Conservation (phyloP, 1,140 invertebrate species). For the Patella vulgata region DNA sequence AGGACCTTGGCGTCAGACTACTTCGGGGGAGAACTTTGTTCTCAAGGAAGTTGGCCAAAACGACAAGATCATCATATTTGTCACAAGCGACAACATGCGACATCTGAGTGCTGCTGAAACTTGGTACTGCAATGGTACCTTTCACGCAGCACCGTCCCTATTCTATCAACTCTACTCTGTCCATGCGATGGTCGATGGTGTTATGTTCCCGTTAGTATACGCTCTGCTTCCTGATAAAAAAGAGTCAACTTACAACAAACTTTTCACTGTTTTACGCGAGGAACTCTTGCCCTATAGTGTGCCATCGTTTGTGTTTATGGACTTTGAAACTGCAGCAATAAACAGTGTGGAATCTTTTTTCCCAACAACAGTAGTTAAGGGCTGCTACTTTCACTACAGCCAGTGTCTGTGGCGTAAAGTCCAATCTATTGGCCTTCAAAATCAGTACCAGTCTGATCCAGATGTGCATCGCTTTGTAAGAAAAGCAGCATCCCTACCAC, state of each 20-base stretch:
- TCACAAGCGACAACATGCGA: background rate
- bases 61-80: slow-evolving; percentile 1
- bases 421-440: slow-evolving; percentile 18
- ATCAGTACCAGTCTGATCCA: background rate
- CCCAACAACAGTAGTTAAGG: slow-evolving; percentile 15
- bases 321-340: slow-evolving; percentile 3
- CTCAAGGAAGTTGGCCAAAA: background rate
- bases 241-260: background rate
- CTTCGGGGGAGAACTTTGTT: background rate
- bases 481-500: slow-evolving; percentile 1
- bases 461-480: background rate
- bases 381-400: slow-evolving; percentile 35
- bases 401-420: slow-evolving; percentile 30
- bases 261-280: slow-evolving; percentile 1
- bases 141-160: slow-evolving; percentile 14
- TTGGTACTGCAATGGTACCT: slow-evolving; percentile 16
- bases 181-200: slow-evolving; percentile 7
- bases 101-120: slow-evolving; percentile 3
- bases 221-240: slow-evolving; percentile 10
- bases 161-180: slow-evolving; percentile 17
- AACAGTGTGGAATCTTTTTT: background rate
- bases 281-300: background rate
- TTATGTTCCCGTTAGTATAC: slow-evolving; percentile 21
- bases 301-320: background rate
- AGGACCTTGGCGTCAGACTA: background rate